These are phyloP conservation scores for Callocephalon fimbriatum DNA, from an alignment of 2,113 vertebrate genomes.

Conservation along the genomic window DNA sequence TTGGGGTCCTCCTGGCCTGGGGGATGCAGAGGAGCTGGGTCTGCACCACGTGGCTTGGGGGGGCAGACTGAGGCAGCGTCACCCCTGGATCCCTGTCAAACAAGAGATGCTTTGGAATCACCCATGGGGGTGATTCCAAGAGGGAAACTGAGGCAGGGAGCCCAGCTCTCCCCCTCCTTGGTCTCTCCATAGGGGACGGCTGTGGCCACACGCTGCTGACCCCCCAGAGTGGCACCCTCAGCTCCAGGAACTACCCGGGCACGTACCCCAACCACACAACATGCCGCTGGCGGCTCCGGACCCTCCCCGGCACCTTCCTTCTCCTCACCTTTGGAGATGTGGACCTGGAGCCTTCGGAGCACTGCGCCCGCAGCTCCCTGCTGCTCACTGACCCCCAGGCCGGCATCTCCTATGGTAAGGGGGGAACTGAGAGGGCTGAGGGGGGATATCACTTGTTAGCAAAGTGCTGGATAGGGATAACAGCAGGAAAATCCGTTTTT, in stretches of 20 bases:
- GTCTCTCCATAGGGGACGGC: conserved; percentile 77
- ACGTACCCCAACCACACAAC: conserved; percentile 84
- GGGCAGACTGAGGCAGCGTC: background rate
- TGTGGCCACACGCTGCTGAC: conserved; percentile 84
- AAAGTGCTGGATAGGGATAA: background rate
- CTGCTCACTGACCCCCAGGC: conserved; percentile 71
- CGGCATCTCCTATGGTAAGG: conserved; percentile 74
- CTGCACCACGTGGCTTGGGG: background rate
- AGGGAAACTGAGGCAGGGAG: background rate
- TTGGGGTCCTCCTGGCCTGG: background rate
- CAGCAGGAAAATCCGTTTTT: background rate
- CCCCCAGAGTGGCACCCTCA: conserved; percentile 82
- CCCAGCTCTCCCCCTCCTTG: background rate
- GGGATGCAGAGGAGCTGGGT: background rate
- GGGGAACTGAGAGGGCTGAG: accelerated
- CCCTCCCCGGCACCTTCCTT: conserved; percentile 72
- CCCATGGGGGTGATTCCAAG: accelerated
- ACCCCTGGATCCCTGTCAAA: background rate
- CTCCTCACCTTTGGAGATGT: conserved; percentile 84
- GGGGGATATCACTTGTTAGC: background rate
- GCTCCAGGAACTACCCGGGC: conserved; percentile 86
- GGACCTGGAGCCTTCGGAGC: conserved; percentile 81
- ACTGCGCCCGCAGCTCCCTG: conserved; percentile 81
- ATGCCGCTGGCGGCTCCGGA: conserved; percentile 80
- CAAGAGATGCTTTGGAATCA: background rate